phyloP scores from a whole-genome alignment of 2,888 invertebrate species.

The Aplocera efformata region DNA sequence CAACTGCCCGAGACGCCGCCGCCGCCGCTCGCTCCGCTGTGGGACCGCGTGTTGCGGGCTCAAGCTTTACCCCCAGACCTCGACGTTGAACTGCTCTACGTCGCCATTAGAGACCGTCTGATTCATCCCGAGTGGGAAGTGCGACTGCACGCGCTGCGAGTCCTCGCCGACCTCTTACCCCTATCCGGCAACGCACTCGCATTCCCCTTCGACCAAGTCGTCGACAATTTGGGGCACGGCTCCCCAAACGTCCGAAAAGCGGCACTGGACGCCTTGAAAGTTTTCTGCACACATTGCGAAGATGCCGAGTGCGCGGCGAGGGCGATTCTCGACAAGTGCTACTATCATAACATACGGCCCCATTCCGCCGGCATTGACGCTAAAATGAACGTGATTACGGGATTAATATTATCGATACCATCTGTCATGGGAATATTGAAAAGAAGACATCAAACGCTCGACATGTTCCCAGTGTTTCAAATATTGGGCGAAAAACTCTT shows the following conservation, averaged over 20 bases:
- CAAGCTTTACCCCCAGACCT: constrained; percentile 85
- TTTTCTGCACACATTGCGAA: constrained; percentile 85
- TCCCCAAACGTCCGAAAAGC: constrained; percentile 91
- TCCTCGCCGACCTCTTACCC: constrained; percentile 89
- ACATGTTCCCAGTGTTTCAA: constrained; percentile 75
- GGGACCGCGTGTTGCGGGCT: constrained; percentile 89
- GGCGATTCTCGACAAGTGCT: constrained; percentile 83
- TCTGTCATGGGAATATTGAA: constrained; percentile 81
- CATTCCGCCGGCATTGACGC: constrained; percentile 73
- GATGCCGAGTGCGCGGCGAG: constrained; percentile 84
- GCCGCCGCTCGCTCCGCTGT: constrained; percentile 85
- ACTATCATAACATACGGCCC: constrained; percentile 79
- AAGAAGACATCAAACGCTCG: constrained; percentile 65
- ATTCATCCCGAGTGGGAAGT: constrained; percentile 92
- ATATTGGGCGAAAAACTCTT: constrained; percentile 79
- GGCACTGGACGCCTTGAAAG: constrained; percentile 87
- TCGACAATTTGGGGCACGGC: constrained; percentile 88
- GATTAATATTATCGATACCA: constrained; percentile 83
- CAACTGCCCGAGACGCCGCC: constrained; percentile 72
- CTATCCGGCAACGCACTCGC: constrained; percentile 85
- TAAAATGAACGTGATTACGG: constrained; percentile 81
- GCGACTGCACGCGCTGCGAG: constrained; percentile 88
- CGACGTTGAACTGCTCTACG: constrained; percentile 83
- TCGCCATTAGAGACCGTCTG: constrained; percentile 86
- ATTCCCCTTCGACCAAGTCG: constrained; percentile 85